phyloP scores from a whole-genome alignment of 2,888 invertebrate genomes.

The Stenodema calcarata region DNA sequence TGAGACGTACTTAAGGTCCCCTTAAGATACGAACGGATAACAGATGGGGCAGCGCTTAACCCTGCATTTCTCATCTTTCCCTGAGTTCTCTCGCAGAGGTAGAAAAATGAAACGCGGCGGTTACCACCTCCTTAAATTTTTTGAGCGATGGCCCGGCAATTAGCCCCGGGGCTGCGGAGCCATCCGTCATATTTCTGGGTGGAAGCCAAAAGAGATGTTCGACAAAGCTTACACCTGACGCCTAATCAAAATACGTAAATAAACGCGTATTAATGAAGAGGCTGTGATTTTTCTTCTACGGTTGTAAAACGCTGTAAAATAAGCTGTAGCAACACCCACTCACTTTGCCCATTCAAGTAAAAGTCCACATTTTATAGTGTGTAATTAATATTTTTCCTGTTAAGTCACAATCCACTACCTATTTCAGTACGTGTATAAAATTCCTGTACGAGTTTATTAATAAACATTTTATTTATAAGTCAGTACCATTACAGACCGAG shows the following conservation, averaged over 20 bases:
- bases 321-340: too few relatives aligned
- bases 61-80: slow-evolving; percentile 4
- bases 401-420: too few relatives aligned
- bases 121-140: slow-evolving; percentile 35
- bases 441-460: too few relatives aligned
- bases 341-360: too few relatives aligned
- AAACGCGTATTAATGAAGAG: background rate
- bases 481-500: too few relatives aligned
- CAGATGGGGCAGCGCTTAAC: slow-evolving; percentile 2
- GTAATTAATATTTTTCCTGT: too few relatives aligned
- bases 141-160: slow-evolving; percentile 43
- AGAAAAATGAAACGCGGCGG: background rate
- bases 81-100: background rate
- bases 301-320: too few relatives aligned
- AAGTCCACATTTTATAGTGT: too few relatives aligned
- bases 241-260: slow-evolving; percentile 14
- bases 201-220: background rate
- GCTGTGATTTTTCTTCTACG: background rate
- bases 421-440: too few relatives aligned
- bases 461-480: too few relatives aligned
- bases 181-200: slow-evolving; percentile 47
- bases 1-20: background rate
- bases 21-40: background rate
- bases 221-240: slow-evolving; percentile 3
- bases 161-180: background rate